A percentile compares a stretch with the other conserved stretches of the same genome.
Conservation (phyloP, 2,797 vertebrate genomes). For the Rhodeus uyekii region DNA sequence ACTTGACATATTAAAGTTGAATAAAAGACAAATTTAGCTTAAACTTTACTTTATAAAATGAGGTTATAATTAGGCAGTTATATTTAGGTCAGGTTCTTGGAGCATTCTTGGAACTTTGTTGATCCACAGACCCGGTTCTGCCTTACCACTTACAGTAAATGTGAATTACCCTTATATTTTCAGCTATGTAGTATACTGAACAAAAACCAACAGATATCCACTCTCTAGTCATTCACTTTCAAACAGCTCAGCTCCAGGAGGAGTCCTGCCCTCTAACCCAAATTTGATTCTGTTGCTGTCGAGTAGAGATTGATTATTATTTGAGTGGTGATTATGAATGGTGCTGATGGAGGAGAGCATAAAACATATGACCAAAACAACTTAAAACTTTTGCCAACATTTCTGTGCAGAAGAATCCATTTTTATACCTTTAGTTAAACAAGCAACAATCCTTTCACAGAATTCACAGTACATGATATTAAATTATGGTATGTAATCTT, state of each 20-base stretch:
- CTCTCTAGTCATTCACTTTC: conserved; percentile 25
- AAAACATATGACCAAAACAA: background rate
- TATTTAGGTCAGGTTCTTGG: no score
- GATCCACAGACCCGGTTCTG: conserved; percentile 24
- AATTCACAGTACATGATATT: no score
- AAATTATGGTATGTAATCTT: background rate
- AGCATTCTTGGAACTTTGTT: no score
- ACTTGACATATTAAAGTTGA: background rate
- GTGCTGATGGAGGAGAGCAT: background rate
- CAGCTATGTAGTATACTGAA: conserved; percentile 39
- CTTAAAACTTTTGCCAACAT: background rate
- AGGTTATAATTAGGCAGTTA: background rate
- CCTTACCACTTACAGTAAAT: background rate
- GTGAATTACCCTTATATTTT: conserved; percentile 31
- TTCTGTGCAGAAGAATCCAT: background rate
- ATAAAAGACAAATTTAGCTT: background rate
- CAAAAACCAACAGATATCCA: conserved; percentile 10
- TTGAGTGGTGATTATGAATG: conserved; percentile 14
- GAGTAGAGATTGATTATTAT: conserved; percentile 27
- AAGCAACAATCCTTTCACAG: no score
- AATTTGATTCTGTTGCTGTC: background rate
- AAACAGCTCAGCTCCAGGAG: conserved; percentile 26
- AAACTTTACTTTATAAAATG: background rate
- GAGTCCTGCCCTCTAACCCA: conserved; percentile 23
- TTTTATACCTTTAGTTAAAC: background rate